Conservation (phyloP, 2,797 vertebrate genomes). For the Anguilla megastoma region DNA sequence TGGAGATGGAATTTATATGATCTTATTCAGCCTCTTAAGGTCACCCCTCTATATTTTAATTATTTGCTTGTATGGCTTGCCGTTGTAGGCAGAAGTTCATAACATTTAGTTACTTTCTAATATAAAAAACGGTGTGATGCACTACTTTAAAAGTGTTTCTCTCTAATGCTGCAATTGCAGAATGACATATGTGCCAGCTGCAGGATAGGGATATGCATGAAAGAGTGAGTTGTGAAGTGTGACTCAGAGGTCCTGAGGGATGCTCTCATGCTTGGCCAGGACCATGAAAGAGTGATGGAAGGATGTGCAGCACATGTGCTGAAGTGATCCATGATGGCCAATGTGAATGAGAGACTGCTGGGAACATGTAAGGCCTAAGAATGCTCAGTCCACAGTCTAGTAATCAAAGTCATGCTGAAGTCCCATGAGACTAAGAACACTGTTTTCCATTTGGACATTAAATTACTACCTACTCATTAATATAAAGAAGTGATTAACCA, state of each 20-base stretch:
- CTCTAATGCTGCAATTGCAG: background rate
- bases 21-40: background rate
- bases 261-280: background rate
- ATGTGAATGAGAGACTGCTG: background rate
- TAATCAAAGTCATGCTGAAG: background rate
- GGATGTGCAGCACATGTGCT: background rate
- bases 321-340: background rate
- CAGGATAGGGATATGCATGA: background rate
- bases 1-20: background rate
- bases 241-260: background rate
- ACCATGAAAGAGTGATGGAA: background rate
- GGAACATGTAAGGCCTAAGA: background rate
- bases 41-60: no score
- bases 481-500: background rate
- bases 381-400: background rate
- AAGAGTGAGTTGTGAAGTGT: background rate
- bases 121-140: background rate
- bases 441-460: background rate
- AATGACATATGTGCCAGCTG: background rate
- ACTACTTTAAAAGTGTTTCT: background rate
- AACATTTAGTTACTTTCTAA: background rate
- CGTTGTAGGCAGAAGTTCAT: background rate
- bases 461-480: background rate
- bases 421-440: background rate
- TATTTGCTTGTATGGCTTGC: background rate